Evolutionary conservation across 2,888 invertebrate species (phyloP).

Genomic region (Aporophyla lueneburgensis): DNA sequence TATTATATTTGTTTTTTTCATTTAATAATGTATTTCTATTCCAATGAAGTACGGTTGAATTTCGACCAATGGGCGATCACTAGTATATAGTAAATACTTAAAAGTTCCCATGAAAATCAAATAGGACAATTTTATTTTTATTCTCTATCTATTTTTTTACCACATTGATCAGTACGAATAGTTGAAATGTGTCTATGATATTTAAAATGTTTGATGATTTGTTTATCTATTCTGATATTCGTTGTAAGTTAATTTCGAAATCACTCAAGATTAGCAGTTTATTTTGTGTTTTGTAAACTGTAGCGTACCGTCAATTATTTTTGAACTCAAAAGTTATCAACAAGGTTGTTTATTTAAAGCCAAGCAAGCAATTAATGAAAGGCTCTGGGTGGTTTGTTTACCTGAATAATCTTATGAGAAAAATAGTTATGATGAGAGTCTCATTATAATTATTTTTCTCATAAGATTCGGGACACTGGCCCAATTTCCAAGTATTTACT

Average conservation of each 20-base stretch:
- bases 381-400: slow-evolving; percentile 16
- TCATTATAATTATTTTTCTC: not conserved
- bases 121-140: too few relatives aligned
- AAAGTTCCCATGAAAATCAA: not conserved
- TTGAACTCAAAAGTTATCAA: slow-evolving; percentile 8
- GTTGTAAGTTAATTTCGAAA: not conserved
- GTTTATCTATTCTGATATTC: not conserved
- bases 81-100: too few relatives aligned
- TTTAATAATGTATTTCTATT: too few relatives aligned
- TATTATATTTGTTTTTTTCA: too few relatives aligned
- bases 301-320: not conserved
- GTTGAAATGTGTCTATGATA: not conserved
- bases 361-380: slow-evolving; percentile 14
- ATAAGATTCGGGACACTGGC: not conserved
- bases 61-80: too few relatives aligned
- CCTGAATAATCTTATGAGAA: not conserved
- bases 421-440: slow-evolving; percentile 12
- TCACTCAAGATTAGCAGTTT: not conserved
- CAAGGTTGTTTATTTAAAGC: slow-evolving; percentile 21
- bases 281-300: not conserved
- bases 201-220: not conserved
- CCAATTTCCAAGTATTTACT: not conserved
- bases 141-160: slow-evolving; percentile 1
- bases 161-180: not conserved
- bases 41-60: too few relatives aligned